Base-by-base conservation (phyloP, 2,113 vertebrate species). In the Sorex fumeus region DNA sequence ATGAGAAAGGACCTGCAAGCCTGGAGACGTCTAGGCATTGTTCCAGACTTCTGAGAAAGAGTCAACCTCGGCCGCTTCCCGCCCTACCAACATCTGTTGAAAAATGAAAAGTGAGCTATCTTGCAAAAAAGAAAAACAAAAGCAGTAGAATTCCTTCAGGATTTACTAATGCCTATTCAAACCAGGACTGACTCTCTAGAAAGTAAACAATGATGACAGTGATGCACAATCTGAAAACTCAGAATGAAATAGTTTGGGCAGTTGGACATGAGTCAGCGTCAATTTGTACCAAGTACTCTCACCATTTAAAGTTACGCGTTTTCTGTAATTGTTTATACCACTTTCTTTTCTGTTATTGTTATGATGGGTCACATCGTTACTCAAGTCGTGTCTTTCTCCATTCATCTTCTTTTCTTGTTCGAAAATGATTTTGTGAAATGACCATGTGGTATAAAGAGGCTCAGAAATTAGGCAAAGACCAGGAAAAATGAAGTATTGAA, bases 171-270 rank as follows among this genome's bases (percentile, higher is more conserved):
- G 62, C 60, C 74, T 50, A 18, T 47, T 78, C 53, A 94, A 88
- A n/a, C 72, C 76, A 84, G 32, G 78, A 71, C 40, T 47, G 32
- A 34, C 28, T 76, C 71, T 50, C n/a, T 3, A 43, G 45, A 82
- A 82, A 75, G 23, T 34, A 70, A 75, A 81, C 40, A n/a, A 64
- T 40, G 40, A 40, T 40, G 40, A 40, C 40, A 40, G 40, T 72
- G 21, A 64, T 71, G 27, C 64, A 88, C 15, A 86, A 70, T 87
- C 76, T 90, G 47, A 34, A 87, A 64, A 87, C 53, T 82, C 27
- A 93, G 57, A 84, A 47, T 40, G n/a, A 30, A 30, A 67, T n/a
- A 80, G 57, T 87, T 82, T 90, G 62, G 28, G 82, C 43, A 87
- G 47, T 91, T n/a, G 85, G 57, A 82, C 66, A 66, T 30, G 4